Evolutionary conservation across 1,140 invertebrate species (phyloP), one percentile per base, ranked within the genome.

Genomic region (Drosophila chauvacae): DNA sequence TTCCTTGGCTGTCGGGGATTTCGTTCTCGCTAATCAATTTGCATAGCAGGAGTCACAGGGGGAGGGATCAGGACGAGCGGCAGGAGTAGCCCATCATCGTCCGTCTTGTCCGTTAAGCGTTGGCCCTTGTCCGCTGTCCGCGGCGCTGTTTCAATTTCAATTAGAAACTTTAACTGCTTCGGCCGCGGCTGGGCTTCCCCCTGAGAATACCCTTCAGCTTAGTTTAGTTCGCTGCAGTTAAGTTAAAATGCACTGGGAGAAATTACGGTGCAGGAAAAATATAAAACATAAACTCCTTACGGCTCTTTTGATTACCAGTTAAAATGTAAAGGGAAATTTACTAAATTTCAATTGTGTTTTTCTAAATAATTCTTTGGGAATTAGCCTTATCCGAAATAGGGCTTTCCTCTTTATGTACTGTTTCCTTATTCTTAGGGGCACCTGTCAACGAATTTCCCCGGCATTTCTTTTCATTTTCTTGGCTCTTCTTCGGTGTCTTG

Each of bases 121-220:
- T 45, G 63, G 42, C 59, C 68, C 26, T 14, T 70, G 23, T 51
- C 56, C 59, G 18, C 16, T 69, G 42, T 42, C 39, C 42, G 18
- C 20, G 51, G 70, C 51, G 75, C 77, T 73, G 76, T 84, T 88
- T 88, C 77, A 88, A 80, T 88, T 87, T 88, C 84, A 87, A 87
- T 88, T 87, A 87, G 77, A 87, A 88, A 88, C 84, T 88, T 87
- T 78, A 87, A 87, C 80, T 74, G 66, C 66, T 68, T 65, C 41
- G 48, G 58, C 80, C 68, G 57, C 30, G 60, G 59, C 75, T 47
- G 51, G 65, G 61, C 80, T 80, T 51, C 73, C 35, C 48, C 6
- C 64, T 35, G 55, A 39, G 48, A 28, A 39, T 68, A 56, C 14
- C 23, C 63, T 74, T 77, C 58, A 77, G 65, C 20, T 66, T 23